These are phyloP conservation scores for Brachyopa scutellaris DNA, from an alignment of 2,888 invertebrate species.

Conservation along the genomic window DNA sequence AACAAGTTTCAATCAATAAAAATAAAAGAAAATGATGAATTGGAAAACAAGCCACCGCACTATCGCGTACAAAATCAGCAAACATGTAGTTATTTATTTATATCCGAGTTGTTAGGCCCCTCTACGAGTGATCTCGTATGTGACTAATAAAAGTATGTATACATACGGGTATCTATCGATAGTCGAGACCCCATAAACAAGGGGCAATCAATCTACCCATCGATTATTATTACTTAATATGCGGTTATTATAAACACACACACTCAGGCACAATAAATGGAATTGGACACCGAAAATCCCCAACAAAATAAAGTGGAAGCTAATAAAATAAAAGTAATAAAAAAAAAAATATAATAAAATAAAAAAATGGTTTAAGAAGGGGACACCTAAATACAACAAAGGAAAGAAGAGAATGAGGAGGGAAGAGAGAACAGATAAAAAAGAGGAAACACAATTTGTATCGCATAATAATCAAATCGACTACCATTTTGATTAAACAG, in stretches of 20 bases:
- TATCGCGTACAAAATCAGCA: constrained; percentile 58
- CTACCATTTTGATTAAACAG: constrained; percentile 63
- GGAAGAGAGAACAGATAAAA: background rate
- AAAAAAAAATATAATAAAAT: constrained; percentile 3
- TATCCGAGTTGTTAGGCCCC: background rate
- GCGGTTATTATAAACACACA: constrained; percentile 19
- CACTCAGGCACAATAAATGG: constrained; percentile 20
- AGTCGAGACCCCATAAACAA: constrained; percentile 45
- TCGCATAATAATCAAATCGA: constrained; percentile 66
- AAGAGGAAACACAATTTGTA: constrained; percentile 24
- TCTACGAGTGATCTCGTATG: background rate
- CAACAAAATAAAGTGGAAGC: background rate
- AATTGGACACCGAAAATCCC: constrained; percentile 28
- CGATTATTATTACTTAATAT: constrained; percentile 68
- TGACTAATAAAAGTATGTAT: constrained; percentile 16
- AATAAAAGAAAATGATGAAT: constrained; percentile 30
- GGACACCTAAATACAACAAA: constrained; percentile 28
- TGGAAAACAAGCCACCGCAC: constrained; percentile 59
- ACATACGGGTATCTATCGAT: background rate
- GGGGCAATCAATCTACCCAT: constrained; percentile 63
- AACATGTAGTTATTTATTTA: constrained; percentile 62
- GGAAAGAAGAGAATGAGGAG: background rate
- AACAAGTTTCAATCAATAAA: constrained; percentile 31
- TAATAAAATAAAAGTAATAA: constrained; percentile 34
- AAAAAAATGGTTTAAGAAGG: background rate